Conservation (phyloP, 2,797 vertebrate species). For the Propithecus deckenii region DNA sequence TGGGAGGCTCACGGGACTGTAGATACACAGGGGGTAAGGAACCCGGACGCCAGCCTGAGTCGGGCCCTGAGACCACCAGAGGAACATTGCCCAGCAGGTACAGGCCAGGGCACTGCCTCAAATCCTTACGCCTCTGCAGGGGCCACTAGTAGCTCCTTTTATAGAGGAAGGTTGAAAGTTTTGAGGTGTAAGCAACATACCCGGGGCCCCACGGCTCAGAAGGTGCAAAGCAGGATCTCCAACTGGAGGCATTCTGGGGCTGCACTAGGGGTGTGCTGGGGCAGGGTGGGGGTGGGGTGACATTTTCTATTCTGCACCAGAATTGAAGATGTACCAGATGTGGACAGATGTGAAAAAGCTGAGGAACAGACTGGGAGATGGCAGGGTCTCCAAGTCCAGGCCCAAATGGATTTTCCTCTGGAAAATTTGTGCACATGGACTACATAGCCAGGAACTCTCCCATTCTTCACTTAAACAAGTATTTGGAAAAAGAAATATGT, state of each 20-base stretch:
- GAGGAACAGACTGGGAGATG: neutral
- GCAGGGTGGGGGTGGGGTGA: rapidly evolving
- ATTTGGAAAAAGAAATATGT: neutral
- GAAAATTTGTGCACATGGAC: neutral
- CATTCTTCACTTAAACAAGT: neutral
- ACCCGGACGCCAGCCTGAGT: neutral
- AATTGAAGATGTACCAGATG: neutral
- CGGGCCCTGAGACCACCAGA: neutral
- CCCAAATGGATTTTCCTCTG: neutral
- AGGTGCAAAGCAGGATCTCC: neutral
- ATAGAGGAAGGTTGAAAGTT: neutral
- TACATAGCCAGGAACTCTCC: neutral
- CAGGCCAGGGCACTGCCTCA: neutral
- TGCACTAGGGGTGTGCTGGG: neutral
- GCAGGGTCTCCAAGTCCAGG: neutral
- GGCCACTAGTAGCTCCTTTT: neutral
- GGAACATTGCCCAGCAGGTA: neutral
- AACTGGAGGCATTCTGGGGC: neutral
- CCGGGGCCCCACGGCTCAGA: neutral
- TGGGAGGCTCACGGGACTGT: neutral
- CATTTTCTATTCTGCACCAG: neutral
- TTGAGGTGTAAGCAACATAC: too few species aligned
- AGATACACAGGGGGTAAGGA: neutral
- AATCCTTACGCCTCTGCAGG: neutral
- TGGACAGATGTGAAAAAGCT: neutral